These are phyloP conservation scores for Smutsia gigantea DNA, from an alignment of 2,797 vertebrate genomes.

Conservation along the genomic window DNA sequence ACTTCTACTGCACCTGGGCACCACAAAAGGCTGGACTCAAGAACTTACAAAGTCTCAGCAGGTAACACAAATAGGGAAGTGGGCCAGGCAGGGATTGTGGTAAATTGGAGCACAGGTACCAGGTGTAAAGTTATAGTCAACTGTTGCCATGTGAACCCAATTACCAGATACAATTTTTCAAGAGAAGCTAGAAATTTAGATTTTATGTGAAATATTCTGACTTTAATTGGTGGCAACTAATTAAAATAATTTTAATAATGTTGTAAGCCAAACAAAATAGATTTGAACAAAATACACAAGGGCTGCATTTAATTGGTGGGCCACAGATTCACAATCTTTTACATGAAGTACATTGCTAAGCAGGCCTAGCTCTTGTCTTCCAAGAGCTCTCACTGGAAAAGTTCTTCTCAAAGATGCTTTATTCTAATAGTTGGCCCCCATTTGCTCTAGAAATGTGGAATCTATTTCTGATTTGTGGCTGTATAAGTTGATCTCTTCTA, in stretches of 20 bases:
- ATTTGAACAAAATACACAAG: background rate
- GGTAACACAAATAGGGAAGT: background rate
- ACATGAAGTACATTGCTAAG: background rate
- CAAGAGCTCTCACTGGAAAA: background rate
- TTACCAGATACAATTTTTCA: background rate
- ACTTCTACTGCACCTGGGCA: background rate
- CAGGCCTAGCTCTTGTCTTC: background rate
- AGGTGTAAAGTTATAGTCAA: background rate
- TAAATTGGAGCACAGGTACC: background rate
- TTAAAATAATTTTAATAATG: slow-evolving; percentile 31
- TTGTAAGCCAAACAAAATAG: background rate
- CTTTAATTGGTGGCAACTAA: background rate
- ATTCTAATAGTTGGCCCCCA: background rate
- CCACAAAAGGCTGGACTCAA: background rate
- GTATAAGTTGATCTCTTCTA: background rate
- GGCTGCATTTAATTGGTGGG: background rate
- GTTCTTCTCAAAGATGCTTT: background rate
- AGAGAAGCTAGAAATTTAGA: background rate
- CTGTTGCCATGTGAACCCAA: background rate
- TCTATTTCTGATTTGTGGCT: background rate
- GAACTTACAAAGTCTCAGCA: background rate
- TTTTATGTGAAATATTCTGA: slow-evolving; percentile 7
- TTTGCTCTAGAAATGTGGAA: background rate
- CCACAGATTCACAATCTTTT: background rate
- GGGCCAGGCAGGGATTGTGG: background rate